phyloP scores from a whole-genome alignment of 2,888 invertebrate genomes.

The Cephus sareptanus region DNA sequence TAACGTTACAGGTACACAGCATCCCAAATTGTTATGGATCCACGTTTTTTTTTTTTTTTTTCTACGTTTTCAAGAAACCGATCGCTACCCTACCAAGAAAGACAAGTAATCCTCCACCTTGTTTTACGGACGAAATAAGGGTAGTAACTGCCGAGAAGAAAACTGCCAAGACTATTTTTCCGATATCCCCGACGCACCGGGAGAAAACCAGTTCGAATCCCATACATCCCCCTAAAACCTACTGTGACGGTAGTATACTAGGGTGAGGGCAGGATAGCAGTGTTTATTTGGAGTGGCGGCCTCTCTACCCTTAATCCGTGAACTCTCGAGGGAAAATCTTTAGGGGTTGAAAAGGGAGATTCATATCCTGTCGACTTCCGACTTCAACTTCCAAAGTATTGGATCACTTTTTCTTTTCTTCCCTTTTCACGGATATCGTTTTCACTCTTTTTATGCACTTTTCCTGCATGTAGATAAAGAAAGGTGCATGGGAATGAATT shows the following conservation, averaged over 20 bases:
- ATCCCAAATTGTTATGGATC: not conserved
- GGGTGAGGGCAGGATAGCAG: slow-evolving; percentile 38
- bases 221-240: not conserved
- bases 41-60: not conserved
- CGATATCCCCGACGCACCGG: slow-evolving; percentile 13
- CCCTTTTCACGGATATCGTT: not conserved
- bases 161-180: slow-evolving; percentile 11
- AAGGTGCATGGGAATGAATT: not conserved
- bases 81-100: not conserved
- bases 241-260: slow-evolving; percentile 1
- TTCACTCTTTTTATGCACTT: not conserved
- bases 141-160: not conserved
- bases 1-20: not conserved
- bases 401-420: not conserved
- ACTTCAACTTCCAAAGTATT: not conserved
- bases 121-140: not conserved
- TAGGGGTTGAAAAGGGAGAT: slow-evolving; percentile 47
- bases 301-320: slow-evolving; percentile 59
- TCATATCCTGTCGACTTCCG: not conserved
- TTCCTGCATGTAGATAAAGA: not conserved
- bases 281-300: slow-evolving; percentile 63
- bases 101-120: not conserved
- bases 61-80: not conserved
- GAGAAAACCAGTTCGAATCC: not conserved
- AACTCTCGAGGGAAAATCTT: slow-evolving; percentile 53